Evolutionary conservation across 37 sponge, comb jelly and placozoan species (phyloP).

Genomic region (Theonella swinhoei): DNA sequence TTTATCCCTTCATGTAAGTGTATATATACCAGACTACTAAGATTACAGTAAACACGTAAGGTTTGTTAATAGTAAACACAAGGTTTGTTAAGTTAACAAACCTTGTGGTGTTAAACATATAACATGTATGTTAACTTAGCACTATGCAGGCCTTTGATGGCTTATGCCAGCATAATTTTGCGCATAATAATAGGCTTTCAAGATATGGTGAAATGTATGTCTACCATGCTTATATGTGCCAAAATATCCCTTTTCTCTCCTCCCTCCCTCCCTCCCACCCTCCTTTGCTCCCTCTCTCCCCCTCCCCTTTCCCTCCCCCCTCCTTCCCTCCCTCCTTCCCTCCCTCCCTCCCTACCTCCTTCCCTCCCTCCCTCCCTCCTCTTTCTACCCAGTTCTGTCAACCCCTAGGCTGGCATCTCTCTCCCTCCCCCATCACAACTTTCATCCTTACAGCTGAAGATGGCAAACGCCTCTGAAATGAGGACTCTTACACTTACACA

Average conservation of each 20-base stretch:
- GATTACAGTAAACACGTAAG: no score
- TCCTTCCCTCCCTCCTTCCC: background rate
- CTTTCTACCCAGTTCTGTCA: constrained; percentile 67
- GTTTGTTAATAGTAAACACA: no score
- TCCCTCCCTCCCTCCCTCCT: constrained; percentile 2
- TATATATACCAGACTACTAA: no score
- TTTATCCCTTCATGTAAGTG: background rate
- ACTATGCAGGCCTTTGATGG: background rate
- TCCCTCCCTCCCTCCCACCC: background rate
- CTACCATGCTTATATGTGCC: background rate
- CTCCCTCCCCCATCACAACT: constrained; percentile 30
- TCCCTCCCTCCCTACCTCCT: background rate
- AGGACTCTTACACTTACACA: no score
- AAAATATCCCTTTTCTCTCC: background rate
- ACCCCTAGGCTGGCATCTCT: constrained; percentile 70
- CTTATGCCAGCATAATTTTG: no score
- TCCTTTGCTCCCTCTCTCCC: background rate
- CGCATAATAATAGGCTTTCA: background rate
- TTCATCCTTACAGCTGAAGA: constrained; percentile 77
- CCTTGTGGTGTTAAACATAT: no score
- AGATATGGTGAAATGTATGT: background rate
- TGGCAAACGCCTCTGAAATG: constrained; percentile 46
- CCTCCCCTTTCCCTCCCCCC: background rate
- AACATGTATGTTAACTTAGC: no score
- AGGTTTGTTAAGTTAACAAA: no score